Evolutionary conservation across 2,113 vertebrate species (phyloP).

Genomic region (Sarotherodon lohbergeri): DNA sequence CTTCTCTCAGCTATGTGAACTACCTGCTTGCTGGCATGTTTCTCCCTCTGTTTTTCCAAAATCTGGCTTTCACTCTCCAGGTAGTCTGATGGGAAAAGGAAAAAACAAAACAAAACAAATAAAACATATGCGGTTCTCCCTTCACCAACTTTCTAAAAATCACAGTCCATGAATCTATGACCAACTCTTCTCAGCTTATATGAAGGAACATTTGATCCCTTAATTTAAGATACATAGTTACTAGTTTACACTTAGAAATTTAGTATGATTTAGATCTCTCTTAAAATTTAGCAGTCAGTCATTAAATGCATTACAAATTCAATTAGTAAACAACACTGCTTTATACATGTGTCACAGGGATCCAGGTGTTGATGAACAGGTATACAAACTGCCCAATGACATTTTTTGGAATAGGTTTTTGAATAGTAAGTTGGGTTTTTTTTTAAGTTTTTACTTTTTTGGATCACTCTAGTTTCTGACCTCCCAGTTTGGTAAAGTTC

Average conservation of each 20-base stretch:
- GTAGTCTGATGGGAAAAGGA: constrained; percentile 29
- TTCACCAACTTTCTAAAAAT: not conserved
- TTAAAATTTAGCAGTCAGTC: not conserved
- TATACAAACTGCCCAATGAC: not conserved
- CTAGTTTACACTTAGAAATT: not conserved
- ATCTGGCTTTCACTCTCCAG: constrained; percentile 36
- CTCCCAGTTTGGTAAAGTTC: not conserved
- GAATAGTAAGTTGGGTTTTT: not conserved
- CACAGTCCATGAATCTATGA: not conserved
- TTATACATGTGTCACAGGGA: not conserved
- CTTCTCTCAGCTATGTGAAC: not conserved
- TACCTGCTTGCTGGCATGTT: not conserved
- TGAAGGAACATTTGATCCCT: not conserved
- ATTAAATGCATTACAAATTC: not conserved
- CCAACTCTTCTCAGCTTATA: not conserved
- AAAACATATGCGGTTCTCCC: not conserved
- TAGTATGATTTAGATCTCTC: not conserved
- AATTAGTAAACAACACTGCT: fast-evolving
- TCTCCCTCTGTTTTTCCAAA: constrained; percentile 36
- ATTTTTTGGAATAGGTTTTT: not conserved
- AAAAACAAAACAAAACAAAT: not conserved
- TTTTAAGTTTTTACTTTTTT: not conserved
- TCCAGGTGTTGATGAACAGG: not conserved
- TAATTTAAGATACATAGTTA: not conserved
- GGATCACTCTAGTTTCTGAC: not conserved